These are phyloP conservation scores for Paracanthobrama guichenoti DNA, from an alignment of 2,113 vertebrate genomes.

Conservation along the genomic window DNA sequence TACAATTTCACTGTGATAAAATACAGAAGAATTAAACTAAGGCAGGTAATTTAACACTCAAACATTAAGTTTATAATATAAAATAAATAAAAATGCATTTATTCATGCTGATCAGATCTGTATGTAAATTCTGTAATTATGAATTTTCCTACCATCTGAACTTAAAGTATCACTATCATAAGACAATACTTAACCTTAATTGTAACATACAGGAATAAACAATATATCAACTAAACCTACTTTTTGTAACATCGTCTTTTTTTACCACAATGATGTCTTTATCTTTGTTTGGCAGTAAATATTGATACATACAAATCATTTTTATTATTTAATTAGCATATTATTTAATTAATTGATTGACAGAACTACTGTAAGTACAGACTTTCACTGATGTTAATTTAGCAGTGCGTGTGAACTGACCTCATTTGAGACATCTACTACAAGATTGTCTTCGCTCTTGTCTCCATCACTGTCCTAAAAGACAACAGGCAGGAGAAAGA, in stretches of 20 bases:
- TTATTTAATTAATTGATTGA: neutral
- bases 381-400: neutral
- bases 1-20: neutral
- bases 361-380: neutral
- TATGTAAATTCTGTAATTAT: too few species aligned
- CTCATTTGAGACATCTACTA: constrained; percentile 81
- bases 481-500: constrained; percentile 43
- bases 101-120: too few species aligned
- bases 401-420: constrained; percentile 60
- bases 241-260: neutral
- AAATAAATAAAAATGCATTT: too few species aligned
- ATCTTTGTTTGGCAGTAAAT: neutral
- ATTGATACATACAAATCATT: neutral
- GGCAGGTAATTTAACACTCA: neutral
- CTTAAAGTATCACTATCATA: neutral
- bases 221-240: neutral
- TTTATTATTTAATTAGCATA: neutral
- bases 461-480: constrained; percentile 88
- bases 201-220: neutral
- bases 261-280: neutral
- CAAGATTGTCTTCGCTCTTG: constrained; percentile 92
- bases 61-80: neutral
- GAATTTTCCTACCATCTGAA: neutral
- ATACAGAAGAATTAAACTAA: neutral
- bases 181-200: neutral